Conservation (phyloP, 2,797 vertebrate genomes). For the Anabacerthia variegaticeps region DNA sequence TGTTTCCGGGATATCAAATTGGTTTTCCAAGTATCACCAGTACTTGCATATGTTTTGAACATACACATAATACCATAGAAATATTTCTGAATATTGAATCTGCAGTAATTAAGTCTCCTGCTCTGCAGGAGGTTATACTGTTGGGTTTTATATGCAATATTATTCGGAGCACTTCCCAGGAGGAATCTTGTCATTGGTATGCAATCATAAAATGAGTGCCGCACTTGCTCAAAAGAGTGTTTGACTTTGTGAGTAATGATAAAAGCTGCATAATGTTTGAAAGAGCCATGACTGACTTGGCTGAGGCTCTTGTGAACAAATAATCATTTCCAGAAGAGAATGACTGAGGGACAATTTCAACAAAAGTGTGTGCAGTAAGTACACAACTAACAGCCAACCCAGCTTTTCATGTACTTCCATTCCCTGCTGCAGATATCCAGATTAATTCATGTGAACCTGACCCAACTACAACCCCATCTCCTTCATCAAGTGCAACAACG, state of each 20-base stretch:
- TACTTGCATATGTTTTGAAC: not conserved
- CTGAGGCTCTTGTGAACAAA: not conserved
- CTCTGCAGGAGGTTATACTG: not conserved
- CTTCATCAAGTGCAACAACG: not conserved
- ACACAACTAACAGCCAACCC: not conserved
- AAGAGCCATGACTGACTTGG: not conserved
- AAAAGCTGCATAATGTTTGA: not conserved
- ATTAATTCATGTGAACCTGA: constrained; percentile 77
- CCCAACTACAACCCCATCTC: not conserved
- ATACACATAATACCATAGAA: not conserved
- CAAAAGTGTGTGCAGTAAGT: not conserved
- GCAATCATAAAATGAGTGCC: not conserved
- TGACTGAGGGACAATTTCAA: not conserved
- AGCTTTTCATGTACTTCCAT: not conserved
- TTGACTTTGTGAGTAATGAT: not conserved
- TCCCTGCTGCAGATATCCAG: constrained; percentile 62
- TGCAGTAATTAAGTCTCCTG: not conserved
- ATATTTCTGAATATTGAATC: not conserved
- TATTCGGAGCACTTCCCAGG: not conserved
- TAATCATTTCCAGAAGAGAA: not conserved
- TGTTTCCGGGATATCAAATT: not conserved
- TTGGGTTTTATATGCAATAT: not conserved
- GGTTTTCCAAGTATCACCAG: not conserved
- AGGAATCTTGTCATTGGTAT: not conserved
- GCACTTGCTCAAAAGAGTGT: not conserved